phyloP scores from a whole-genome alignment of 2,797 vertebrate species.

The Eulemur mongoz region DNA sequence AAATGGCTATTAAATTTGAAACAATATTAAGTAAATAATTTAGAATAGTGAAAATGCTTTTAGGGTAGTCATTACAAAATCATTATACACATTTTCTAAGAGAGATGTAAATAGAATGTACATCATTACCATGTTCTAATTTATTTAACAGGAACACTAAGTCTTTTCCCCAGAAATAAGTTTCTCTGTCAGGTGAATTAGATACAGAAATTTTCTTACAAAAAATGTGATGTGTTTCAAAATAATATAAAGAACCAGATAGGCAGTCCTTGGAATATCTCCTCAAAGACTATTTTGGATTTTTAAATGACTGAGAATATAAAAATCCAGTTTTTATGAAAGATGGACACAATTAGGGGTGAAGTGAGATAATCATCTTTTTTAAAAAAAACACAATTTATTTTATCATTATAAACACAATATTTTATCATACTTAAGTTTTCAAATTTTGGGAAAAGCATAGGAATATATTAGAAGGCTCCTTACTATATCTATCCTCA shows the following conservation, averaged over 20 bases:
- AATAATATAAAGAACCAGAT: not conserved
- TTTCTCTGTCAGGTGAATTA: conserved; percentile 35
- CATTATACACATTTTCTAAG: conserved; percentile 36
- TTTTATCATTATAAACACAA: not conserved
- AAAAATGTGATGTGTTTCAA: conserved; percentile 23
- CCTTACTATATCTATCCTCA: not conserved
- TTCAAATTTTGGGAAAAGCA: not conserved
- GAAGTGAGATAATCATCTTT: not conserved
- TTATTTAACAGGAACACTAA: conserved; percentile 27
- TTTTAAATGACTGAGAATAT: not conserved
- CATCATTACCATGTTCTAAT: not conserved
- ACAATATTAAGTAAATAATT: conserved; percentile 60
- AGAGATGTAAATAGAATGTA: conserved; percentile 15
- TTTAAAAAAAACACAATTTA: not conserved
- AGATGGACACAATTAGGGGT: not conserved
- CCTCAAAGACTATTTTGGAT: not conserved
- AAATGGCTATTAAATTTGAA: conserved; percentile 56
- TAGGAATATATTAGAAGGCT: not conserved
- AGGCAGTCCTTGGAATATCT: not conserved
- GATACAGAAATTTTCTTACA: not conserved
- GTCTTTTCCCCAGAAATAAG: not conserved
- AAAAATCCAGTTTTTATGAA: not conserved
- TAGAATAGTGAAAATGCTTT: conserved; percentile 33
- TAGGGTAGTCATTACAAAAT: not conserved
- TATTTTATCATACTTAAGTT: not conserved